Evolutionary conservation across 2,113 vertebrate species (phyloP).

Genomic region (Chitala chitala): DNA sequence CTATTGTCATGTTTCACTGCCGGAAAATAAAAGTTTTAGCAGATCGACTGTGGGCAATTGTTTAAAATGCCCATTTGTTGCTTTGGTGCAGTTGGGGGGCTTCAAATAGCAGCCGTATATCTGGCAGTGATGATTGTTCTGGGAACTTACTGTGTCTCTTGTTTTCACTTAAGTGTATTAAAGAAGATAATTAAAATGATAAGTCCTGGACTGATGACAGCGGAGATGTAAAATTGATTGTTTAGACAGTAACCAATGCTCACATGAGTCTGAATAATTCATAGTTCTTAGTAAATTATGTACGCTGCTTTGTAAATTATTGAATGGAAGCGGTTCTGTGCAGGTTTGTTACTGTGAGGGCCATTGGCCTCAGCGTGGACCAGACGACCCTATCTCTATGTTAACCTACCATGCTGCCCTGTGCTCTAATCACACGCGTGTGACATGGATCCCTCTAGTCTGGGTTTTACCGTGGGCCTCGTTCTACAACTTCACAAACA

Average conservation of each 20-base stretch:
- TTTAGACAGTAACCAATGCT: constrained; percentile 18
- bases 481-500: too few species aligned
- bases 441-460: too few species aligned
- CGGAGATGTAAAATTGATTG: background rate
- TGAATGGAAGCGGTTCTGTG: constrained; percentile 20
- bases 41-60: background rate
- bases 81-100: background rate
- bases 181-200: background rate
- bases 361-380: too few species aligned
- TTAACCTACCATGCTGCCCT: too few species aligned
- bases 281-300: constrained; percentile 19
- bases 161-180: background rate
- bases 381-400: too few species aligned
- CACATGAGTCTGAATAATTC: constrained; percentile 15
- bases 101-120: background rate
- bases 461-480: too few species aligned
- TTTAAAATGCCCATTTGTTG: background rate
- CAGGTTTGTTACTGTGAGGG: background rate
- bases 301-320: constrained; percentile 20
- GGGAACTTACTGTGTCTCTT: background rate
- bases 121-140: background rate
- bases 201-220: background rate
- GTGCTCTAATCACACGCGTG: too few species aligned
- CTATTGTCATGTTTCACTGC: too few species aligned
- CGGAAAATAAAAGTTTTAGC: too few species aligned